Conservation (phyloP, 2,888 invertebrate genomes). For the Andrena minutula region DNA sequence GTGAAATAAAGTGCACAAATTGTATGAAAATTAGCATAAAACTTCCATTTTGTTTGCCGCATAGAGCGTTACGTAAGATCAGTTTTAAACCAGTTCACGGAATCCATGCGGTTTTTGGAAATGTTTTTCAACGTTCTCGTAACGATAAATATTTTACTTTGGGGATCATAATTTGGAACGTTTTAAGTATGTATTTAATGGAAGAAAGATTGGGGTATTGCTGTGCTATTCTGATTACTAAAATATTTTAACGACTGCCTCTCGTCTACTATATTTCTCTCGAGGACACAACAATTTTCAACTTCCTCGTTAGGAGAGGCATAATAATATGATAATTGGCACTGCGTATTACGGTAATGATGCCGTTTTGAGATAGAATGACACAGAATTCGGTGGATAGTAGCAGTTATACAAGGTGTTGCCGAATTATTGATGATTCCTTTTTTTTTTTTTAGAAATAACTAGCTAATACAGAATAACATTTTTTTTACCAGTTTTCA, state of each 20-base stretch:
- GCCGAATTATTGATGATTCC: no score
- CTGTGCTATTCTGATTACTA: neutral
- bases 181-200: neutral
- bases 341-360: conserved; percentile 2
- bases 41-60: neutral
- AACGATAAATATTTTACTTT: no score
- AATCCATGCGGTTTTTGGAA: neutral
- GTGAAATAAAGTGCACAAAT: neutral
- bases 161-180: neutral
- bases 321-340: neutral
- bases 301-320: conserved; percentile 14
- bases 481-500: no score
- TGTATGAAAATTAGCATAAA: neutral
- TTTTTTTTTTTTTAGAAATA: no score
- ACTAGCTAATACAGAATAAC: no score
- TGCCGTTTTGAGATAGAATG: neutral
- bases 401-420: no score
- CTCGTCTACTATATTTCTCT: neutral
- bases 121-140: no score
- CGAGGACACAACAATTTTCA: conserved; percentile 9
- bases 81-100: neutral
- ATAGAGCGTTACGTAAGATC: conserved; percentile 4
- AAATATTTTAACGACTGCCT: neutral
- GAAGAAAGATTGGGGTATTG: neutral
- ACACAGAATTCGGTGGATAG: no score